A percentile compares a stretch with the other conserved stretches of the same genome.
phyloP scores from a whole-genome alignment of 2,888 invertebrate genomes.

The Pteria penguin region DNA sequence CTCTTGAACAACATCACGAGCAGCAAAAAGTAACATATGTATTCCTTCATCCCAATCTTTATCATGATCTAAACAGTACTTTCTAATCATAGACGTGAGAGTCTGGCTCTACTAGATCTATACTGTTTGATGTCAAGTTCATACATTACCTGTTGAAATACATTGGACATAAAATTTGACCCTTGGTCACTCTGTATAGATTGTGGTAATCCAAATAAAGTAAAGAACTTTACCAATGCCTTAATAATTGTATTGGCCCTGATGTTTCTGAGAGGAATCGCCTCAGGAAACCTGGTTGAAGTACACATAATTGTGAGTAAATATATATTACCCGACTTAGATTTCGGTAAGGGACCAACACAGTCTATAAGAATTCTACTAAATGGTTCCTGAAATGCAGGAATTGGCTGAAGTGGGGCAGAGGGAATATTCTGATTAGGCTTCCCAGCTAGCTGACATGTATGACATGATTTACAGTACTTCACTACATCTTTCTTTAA shows the following conservation, averaged over 20 bases:
- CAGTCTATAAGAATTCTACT: conserved; percentile 42
- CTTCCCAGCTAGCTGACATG: conserved; percentile 46
- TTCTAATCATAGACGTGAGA: conserved; percentile 44
- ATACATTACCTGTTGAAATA: conserved; percentile 48
- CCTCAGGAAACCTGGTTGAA: conserved; percentile 49
- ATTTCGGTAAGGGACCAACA: conserved; percentile 46
- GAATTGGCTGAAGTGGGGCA: conserved; percentile 38
- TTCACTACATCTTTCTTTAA: conserved; percentile 32
- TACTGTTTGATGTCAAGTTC: conserved; percentile 30
- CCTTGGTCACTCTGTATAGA: conserved; percentile 51
- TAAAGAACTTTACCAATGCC: conserved; percentile 49
- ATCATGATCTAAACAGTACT: conserved; percentile 40
- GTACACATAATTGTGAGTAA: conserved; percentile 43
- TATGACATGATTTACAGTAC: conserved; percentile 37
- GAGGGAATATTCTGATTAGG: conserved; percentile 43
- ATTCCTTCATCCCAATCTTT: conserved; percentile 51
- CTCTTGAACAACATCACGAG: conserved; percentile 46
- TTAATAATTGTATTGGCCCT: conserved; percentile 44
- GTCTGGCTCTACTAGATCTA: conserved; percentile 32
- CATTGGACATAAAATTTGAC: conserved; percentile 49
- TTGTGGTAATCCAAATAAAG: conserved; percentile 48
- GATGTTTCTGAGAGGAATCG: conserved; percentile 56
- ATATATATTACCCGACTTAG: conserved; percentile 38
- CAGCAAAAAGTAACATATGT: conserved; percentile 44
- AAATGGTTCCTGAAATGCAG: conserved; percentile 46